Conservation (phyloP, 2,888 invertebrate genomes). For the Lampropteryx suffumata region DNA sequence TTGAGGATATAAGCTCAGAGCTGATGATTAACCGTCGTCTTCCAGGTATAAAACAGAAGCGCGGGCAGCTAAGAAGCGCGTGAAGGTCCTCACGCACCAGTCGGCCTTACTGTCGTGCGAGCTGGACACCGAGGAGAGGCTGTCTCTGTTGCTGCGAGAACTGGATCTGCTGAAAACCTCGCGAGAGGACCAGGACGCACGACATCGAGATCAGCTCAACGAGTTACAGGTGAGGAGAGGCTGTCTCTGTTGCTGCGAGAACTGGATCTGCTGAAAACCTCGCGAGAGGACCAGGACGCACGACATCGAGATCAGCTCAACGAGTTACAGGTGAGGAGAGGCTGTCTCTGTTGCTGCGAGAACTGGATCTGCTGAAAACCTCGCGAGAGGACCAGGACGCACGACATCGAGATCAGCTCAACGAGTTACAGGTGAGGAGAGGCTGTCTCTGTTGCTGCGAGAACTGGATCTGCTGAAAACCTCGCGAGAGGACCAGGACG, state of each 20-base stretch:
- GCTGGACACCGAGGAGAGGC: constrained; percentile 78
- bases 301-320: constrained; percentile 82
- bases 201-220: constrained; percentile 81
- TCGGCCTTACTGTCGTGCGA: constrained; percentile 86
- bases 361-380: constrained; percentile 85
- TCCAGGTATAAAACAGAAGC: constrained; percentile 79
- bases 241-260: constrained; percentile 82
- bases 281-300: constrained; percentile 84
- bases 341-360: constrained; percentile 80
- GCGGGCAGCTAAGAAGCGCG: constrained; percentile 83
- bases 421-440: constrained; percentile 80
- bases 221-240: constrained; percentile 78
- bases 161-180: constrained; percentile 84
- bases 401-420: constrained; percentile 80
- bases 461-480: constrained; percentile 86
- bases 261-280: constrained; percentile 84
- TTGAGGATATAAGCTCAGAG: no score
- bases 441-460: constrained; percentile 75
- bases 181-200: constrained; percentile 83
- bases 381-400: constrained; percentile 84
- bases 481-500: constrained; percentile 84
- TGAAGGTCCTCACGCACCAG: constrained; percentile 85
- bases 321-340: constrained; percentile 78
- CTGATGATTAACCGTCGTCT: no score
- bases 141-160: constrained; percentile 82